Evolutionary conservation across 1,140 invertebrate species (phyloP).

Genomic region (Mercenaria mercenaria): DNA sequence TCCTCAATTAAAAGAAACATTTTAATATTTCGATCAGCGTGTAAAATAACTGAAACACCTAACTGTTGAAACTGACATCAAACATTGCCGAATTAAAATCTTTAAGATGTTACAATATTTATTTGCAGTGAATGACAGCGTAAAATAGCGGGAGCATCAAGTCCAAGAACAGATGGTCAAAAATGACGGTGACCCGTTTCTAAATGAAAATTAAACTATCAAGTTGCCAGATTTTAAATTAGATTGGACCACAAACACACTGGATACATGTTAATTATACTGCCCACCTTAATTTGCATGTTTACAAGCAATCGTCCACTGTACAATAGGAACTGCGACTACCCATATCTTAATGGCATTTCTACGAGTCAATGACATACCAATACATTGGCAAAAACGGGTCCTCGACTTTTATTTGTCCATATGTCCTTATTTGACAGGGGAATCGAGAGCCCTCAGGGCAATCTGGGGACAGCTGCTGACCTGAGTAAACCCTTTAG

Average conservation of each 20-base stretch:
- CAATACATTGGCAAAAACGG: not conserved
- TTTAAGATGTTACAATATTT: no score
- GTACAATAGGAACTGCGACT: not conserved
- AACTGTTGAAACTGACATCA: no score
- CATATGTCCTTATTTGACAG: constrained; percentile 52
- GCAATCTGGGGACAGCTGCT: constrained; percentile 48
- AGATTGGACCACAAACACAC: constrained; percentile 32
- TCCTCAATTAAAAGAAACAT: no score
- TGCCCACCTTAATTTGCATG: constrained; percentile 48
- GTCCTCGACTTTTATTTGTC: constrained; percentile 4
- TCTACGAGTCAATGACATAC: not conserved
- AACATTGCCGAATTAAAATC: no score
- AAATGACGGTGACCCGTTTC: not conserved
- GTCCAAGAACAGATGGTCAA: constrained; percentile 38
- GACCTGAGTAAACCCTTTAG: constrained; percentile 44
- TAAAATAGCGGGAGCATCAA: constrained; percentile 47
- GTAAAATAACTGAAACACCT: no score
- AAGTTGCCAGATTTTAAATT: constrained; percentile 47
- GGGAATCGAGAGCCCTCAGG: constrained; percentile 13
- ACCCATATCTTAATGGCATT: constrained; percentile 22
- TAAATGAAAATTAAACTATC: constrained; percentile 51
- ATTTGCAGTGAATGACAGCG: not conserved
- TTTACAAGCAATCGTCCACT: not conserved
- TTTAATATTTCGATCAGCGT: no score
- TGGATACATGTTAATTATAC: constrained; percentile 2